Conservation (phyloP, 2,888 invertebrate genomes). For the Drosophila quinaria region DNA sequence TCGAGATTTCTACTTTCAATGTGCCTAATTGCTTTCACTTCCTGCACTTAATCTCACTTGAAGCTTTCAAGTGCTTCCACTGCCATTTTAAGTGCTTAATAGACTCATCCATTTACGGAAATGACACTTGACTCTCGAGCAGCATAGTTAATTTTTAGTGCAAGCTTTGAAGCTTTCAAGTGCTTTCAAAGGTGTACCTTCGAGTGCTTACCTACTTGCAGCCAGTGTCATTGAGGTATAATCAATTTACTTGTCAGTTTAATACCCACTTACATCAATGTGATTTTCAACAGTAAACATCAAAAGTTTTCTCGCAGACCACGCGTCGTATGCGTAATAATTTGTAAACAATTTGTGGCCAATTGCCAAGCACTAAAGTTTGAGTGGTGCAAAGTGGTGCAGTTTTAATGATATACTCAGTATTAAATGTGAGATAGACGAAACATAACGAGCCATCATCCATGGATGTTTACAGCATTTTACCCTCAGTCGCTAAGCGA, state of each 20-base stretch:
- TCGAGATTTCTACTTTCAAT: background rate
- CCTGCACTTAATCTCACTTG: background rate
- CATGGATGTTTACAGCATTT: conserved; percentile 55
- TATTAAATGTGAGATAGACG: conserved; percentile 47
- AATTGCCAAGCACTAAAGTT: conserved; percentile 41
- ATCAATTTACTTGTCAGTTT: conserved; percentile 29
- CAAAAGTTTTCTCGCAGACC: conserved; percentile 1
- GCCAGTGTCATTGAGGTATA: conserved; percentile 13
- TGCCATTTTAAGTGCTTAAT: background rate
- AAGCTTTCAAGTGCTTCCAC: conserved; percentile 5
- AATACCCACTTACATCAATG: conserved; percentile 11
- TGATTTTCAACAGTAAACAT: conserved; percentile 8
- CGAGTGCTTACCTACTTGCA: conserved; percentile 12
- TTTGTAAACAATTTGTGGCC: conserved; percentile 46
- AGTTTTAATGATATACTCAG: conserved; percentile 53
- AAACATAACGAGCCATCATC: conserved; percentile 44
- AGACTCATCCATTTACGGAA: conserved; percentile 4
- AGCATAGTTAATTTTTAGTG: background rate
- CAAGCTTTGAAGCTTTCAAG: background rate
- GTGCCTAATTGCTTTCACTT: background rate
- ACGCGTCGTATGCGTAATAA: conserved; percentile 45
- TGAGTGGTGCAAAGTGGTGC: conserved; percentile 10
- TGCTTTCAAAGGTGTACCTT: conserved; percentile 2
- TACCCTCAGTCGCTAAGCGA: conserved; percentile 32
- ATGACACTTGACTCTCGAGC: background rate